phyloP scores from a whole-genome alignment of 2,888 invertebrate genomes.

The Imbricaverruca yamaguchii region DNA sequence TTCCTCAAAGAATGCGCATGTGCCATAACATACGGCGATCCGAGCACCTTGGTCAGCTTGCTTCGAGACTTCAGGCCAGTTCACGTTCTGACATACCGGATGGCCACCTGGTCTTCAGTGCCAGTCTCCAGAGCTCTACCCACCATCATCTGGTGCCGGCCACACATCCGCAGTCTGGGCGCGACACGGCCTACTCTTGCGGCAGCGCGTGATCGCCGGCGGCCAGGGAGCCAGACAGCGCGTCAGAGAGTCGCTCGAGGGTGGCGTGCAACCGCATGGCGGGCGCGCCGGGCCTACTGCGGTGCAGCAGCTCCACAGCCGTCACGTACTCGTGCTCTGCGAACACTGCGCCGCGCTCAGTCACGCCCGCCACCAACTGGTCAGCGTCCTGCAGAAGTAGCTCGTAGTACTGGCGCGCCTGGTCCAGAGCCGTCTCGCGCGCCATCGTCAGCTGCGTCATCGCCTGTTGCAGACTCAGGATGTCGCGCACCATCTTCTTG shows the following conservation, averaged over 20 bases:
- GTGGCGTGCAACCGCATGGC: constrained; percentile 38
- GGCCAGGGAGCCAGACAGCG: constrained; percentile 73
- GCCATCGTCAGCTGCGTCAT: constrained; percentile 75
- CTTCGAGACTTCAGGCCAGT: no score
- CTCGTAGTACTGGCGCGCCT: constrained; percentile 81
- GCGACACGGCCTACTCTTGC: constrained; percentile 3
- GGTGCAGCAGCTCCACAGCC: constrained; percentile 31
- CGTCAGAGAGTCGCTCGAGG: constrained; percentile 71
- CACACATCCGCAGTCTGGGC: no score
- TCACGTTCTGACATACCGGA: no score
- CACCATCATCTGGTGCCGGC: no score
- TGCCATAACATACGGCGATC: no score
- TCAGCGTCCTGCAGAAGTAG: constrained; percentile 49
- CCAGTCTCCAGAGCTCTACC: no score
- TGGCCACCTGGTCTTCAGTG: no score
- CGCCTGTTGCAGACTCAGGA: constrained; percentile 75
- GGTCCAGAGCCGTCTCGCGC: constrained; percentile 73
- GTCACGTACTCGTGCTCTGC: constrained; percentile 33
- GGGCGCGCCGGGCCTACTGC: constrained; percentile 29
- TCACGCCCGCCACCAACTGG: constrained; percentile 32
- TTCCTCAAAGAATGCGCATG: no score
- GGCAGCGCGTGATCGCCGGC: constrained; percentile 51
- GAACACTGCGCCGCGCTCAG: constrained; percentile 32
- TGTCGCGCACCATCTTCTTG: constrained; percentile 76
- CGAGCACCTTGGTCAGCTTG: no score